Base-by-base conservation (phyloP, 2,797 vertebrate genomes). In the Morelia viridis region DNA sequence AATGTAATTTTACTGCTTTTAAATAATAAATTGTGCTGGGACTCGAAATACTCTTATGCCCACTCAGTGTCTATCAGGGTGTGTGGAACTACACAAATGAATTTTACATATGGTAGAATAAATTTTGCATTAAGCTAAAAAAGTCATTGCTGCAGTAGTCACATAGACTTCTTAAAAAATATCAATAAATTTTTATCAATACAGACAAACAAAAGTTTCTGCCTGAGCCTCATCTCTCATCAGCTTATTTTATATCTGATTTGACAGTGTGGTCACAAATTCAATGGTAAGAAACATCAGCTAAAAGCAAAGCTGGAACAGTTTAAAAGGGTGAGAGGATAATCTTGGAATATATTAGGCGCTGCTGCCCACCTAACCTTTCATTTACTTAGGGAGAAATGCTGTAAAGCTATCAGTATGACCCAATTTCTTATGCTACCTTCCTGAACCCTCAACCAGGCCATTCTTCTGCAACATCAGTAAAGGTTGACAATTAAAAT, bases 1-100 rank as follows among this genome's bases (percentile, higher is more conserved):
- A 89, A 91, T 90, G 94, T 87, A 91, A 94, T 94, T 92, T 96
- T 94, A 90, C 93, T 94, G 96, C 96, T 96, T 95, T 96, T 97
- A 95, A 96, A 97, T 96, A 96, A 96, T 94, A 95, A 92, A 97
- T 94, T 60, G 95, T 90, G 28, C 88, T 7, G 93, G 93, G 93
- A 94, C 68, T 57, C 62, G 88, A 93, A 96, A 95, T 88, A n/a
- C 92, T 93, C 83, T 93, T 89, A 88, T 9, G 17, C 91, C 94
- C 96, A 95, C 93, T 96, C 95, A 95, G 56, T 88, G 92, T 94
- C 62, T 93, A 53, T 90, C 24, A 35, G 95, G 91, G 71, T 92
- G 92, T 93, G 92, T 93, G 92, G 93, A 89, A 5, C 92, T 89
- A 57, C 92, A 93, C 93, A 93, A 91, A 94, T 96, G 94, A 92